phyloP scores from a whole-genome alignment of 2,797 vertebrate species.

The Hybognathus amarus region DNA sequence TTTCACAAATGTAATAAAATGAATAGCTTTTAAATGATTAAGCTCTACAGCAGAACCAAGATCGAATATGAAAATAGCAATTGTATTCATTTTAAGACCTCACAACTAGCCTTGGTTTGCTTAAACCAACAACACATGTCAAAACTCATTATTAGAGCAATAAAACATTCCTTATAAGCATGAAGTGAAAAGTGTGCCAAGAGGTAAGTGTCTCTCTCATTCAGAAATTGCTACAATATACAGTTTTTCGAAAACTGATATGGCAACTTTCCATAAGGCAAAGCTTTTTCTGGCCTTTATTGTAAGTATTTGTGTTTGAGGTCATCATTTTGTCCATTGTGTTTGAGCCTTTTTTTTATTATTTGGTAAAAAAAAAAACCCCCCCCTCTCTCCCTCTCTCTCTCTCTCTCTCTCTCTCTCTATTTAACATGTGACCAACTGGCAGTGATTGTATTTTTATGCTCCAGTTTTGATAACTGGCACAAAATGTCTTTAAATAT shows the following conservation, averaged over 20 bases:
- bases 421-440: no score
- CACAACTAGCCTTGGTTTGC: background rate
- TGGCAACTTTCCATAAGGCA: background rate
- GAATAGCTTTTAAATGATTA: background rate
- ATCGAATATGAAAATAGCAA: background rate
- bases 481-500: background rate
- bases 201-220: background rate
- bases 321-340: background rate
- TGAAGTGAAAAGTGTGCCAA: background rate
- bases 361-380: background rate
- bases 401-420: no score
- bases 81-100: background rate
- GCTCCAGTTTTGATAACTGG: background rate
- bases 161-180: background rate
- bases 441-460: background rate
- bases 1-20: background rate
- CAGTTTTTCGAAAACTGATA: background rate
- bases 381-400: no score
- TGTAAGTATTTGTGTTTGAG: background rate
- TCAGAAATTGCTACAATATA: background rate
- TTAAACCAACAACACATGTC: background rate
- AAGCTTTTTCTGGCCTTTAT: background rate
- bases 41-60: background rate
- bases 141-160: constrained; percentile 4
- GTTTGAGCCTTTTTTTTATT: background rate